phyloP scores from a whole-genome alignment of 2,888 invertebrate genomes.

The Xanthostigma xanthostigma region DNA sequence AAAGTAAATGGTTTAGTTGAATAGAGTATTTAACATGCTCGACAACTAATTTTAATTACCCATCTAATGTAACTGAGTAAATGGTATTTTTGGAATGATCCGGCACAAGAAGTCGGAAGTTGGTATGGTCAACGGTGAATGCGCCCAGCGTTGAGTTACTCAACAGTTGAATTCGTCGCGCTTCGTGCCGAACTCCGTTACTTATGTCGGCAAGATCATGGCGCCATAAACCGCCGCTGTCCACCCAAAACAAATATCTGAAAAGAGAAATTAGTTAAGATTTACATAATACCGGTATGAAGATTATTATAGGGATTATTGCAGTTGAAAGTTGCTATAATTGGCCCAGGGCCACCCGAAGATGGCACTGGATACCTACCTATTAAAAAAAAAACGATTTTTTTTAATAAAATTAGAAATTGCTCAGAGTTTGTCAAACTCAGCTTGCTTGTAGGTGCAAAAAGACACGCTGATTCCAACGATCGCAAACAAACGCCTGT shows the following conservation, averaged over 20 bases:
- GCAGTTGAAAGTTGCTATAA: too few species aligned
- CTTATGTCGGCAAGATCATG: conserved; percentile 63
- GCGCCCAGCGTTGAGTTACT: conserved; percentile 56
- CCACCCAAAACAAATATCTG: conserved; percentile 69
- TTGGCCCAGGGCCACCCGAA: too few species aligned
- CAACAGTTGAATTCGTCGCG: conserved; percentile 47
- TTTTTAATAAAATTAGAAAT: too few species aligned
- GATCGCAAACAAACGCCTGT: too few species aligned
- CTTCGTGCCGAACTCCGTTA: conserved; percentile 56
- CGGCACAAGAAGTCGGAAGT: conserved; percentile 64
- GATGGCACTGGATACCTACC: too few species aligned
- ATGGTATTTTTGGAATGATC: conserved; percentile 63
- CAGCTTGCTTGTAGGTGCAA: too few species aligned
- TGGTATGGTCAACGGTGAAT: conserved; percentile 69
- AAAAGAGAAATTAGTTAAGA: conserved; percentile 10
- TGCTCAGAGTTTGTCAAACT: too few species aligned
- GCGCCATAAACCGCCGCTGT: conserved; percentile 54
- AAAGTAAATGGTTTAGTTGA: conserved; percentile 4
- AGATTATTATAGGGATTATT: too few species aligned
- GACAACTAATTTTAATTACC: conserved; percentile 32
- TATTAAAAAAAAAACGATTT: too few species aligned
- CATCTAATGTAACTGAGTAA: conserved; percentile 66
- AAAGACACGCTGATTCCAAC: too few species aligned
- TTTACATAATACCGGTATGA: background rate
- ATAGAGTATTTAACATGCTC: background rate